These are phyloP conservation scores for Cherax quadricarinatus DNA, from an alignment of 1,140 invertebrate species.

Conservation along the genomic window DNA sequence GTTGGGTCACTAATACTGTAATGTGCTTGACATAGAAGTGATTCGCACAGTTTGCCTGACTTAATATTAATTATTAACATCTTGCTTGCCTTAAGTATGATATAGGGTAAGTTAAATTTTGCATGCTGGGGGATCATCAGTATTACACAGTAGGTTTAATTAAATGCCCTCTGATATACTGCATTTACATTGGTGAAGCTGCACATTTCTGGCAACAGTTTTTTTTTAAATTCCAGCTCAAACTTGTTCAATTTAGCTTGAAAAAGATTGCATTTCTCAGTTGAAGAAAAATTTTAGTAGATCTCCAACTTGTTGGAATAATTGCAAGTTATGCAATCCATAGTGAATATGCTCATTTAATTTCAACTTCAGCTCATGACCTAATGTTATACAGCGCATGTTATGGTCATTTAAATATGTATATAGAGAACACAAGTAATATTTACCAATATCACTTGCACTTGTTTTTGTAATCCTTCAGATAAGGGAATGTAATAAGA, in stretches of 20 bases:
- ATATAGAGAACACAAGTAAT: too few relatives aligned
- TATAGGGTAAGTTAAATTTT: not conserved
- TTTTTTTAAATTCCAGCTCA: not conserved
- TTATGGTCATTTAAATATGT: too few relatives aligned
- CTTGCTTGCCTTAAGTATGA: conserved; percentile 1
- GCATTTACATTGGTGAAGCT: not conserved
- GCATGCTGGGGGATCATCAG: not conserved
- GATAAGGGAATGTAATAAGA: too few relatives aligned
- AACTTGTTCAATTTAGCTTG: not conserved
- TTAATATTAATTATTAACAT: not conserved
- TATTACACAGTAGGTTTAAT: not conserved
- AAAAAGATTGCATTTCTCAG: not conserved
- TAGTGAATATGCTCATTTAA: not conserved
- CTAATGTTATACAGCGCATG: not conserved
- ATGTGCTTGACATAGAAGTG: conserved; percentile 19
- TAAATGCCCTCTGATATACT: not conserved
- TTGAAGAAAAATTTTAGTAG: not conserved
- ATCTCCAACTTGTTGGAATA: not conserved
- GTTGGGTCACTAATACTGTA: not conserved
- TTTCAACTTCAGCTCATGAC: not conserved
- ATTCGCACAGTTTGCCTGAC: not conserved
- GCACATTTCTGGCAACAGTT: not conserved
- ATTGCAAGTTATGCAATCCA: not conserved
- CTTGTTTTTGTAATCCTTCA: too few relatives aligned
- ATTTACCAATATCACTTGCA: too few relatives aligned